These are phyloP conservation scores for Zaprionus capensis DNA, from an alignment of 1,140 invertebrate species.

Conservation along the genomic window DNA sequence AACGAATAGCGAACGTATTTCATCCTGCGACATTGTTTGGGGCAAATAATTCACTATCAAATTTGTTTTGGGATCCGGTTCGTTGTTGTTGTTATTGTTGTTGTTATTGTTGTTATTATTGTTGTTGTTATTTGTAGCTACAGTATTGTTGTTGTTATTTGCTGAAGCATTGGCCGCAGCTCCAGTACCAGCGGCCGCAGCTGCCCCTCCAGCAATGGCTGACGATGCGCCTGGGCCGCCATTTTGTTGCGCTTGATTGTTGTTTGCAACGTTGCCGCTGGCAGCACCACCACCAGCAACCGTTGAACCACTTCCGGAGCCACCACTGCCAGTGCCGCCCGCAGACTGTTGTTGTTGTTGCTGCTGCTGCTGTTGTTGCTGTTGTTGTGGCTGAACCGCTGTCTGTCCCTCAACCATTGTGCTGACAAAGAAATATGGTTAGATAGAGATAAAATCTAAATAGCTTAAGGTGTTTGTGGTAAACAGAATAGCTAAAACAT, in stretches of 20 bases:
- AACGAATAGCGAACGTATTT: constrained; percentile 98
- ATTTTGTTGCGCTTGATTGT: constrained; percentile 72
- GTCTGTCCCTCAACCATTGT: constrained; percentile 76
- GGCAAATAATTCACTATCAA: constrained; percentile 99
- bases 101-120: constrained; percentile 56
- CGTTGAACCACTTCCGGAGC: constrained; percentile 15
- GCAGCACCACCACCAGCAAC: constrained; percentile 19
- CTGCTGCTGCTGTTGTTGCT: constrained; percentile 58
- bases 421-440: constrained; percentile 6
- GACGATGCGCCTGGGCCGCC: constrained; percentile 55
- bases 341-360: constrained; percentile 52
- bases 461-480: not conserved
- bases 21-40: constrained; percentile 99
- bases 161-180: constrained; percentile 15
- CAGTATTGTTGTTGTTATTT: constrained; percentile 24
- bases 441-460: not conserved
- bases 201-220: constrained; percentile 18
- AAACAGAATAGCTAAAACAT: not conserved
- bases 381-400: constrained; percentile 56
- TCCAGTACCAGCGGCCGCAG: constrained; percentile 35
- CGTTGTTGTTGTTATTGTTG: constrained; percentile 74
- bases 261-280: constrained; percentile 50
- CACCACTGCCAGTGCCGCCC: constrained; percentile 20
- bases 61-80: constrained; percentile 96
- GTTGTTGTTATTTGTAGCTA: constrained; percentile 51